These are phyloP conservation scores for Manduca sexta DNA, from an alignment of 1,140 invertebrate genomes.

Conservation along the genomic window DNA sequence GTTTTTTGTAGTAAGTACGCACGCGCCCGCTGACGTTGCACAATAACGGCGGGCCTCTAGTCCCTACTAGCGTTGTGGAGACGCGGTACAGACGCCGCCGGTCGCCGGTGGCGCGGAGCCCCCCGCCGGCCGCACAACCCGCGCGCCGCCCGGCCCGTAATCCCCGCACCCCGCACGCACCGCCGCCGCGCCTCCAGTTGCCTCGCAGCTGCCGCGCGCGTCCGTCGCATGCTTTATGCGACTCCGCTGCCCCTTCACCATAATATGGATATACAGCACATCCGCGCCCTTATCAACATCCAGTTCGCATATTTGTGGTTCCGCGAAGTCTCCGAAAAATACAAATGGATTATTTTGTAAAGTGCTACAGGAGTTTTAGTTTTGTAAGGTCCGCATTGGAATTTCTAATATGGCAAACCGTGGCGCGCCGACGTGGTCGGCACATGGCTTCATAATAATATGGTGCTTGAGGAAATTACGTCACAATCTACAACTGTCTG, in stretches of 20 bases:
- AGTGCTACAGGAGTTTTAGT: slow-evolving; percentile 40
- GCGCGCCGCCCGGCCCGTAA: slow-evolving; percentile 11
- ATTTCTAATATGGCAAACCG: slow-evolving; percentile 58
- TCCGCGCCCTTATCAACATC: slow-evolving; percentile 60
- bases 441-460: slow-evolving; percentile 64
- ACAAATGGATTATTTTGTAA: slow-evolving; percentile 72
- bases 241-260: slow-evolving; percentile 43
- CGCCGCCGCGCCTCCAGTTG: slow-evolving; percentile 41
- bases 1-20: slow-evolving; percentile 31
- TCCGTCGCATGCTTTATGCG: slow-evolving; percentile 59
- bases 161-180: slow-evolving; percentile 5
- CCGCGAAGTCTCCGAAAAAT: slow-evolving; percentile 64
- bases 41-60: slow-evolving; percentile 43
- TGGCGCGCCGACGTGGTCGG: slow-evolving; percentile 61
- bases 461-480: slow-evolving; percentile 52
- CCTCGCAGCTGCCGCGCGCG: slow-evolving; percentile 63
- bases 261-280: slow-evolving; percentile 71
- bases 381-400: slow-evolving; percentile 63
- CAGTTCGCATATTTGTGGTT: slow-evolving; percentile 67
- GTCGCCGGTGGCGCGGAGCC: no score
- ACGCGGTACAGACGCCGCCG: slow-evolving; percentile 49
- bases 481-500: slow-evolving; percentile 30
- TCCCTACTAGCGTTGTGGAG: slow-evolving; percentile 24
- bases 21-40: slow-evolving; percentile 62
- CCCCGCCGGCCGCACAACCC: slow-evolving; percentile 18